A percentile compares a stretch with the other conserved stretches of the same genome.
Evolutionary conservation across 2,797 vertebrate species (phyloP).

Genomic region (Pyrocephalus nanus): DNA sequence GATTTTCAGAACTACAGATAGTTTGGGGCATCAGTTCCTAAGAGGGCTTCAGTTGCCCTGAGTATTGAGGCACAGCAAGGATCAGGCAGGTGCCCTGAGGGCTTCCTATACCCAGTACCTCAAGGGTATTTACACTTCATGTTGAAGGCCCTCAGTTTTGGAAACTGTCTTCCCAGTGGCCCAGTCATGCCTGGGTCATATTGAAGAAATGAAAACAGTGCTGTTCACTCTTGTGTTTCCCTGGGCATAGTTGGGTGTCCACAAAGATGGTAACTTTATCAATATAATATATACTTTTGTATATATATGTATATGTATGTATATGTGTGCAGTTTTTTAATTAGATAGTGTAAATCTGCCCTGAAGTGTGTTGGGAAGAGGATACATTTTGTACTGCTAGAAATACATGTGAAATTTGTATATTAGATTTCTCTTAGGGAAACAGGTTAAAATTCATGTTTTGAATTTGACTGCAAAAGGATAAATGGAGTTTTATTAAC

Average conservation of each 20-base stretch:
- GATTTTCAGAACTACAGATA: background rate
- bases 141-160: background rate
- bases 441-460: background rate
- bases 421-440: constrained; percentile 1
- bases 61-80: background rate
- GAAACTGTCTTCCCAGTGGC: background rate
- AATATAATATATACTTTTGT: background rate
- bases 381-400: constrained; percentile 23
- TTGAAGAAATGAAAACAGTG: background rate
- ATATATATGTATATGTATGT: too few species aligned
- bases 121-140: too few species aligned
- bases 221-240: background rate
- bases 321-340: background rate
- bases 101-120: background rate
- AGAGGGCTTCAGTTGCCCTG: rapidly evolving
- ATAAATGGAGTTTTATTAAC: constrained; percentile 37
- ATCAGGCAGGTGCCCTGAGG: background rate
- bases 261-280: background rate
- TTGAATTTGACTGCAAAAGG: background rate
- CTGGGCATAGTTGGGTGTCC: background rate
- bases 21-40: background rate
- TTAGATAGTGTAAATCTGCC: background rate
- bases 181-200: background rate
- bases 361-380: background rate
- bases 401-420: background rate